Evolutionary conservation across 1,140 invertebrate genomes (phyloP), one percentile per base, ranked within the genome.

Genomic region (Drosophila sp.): DNA sequence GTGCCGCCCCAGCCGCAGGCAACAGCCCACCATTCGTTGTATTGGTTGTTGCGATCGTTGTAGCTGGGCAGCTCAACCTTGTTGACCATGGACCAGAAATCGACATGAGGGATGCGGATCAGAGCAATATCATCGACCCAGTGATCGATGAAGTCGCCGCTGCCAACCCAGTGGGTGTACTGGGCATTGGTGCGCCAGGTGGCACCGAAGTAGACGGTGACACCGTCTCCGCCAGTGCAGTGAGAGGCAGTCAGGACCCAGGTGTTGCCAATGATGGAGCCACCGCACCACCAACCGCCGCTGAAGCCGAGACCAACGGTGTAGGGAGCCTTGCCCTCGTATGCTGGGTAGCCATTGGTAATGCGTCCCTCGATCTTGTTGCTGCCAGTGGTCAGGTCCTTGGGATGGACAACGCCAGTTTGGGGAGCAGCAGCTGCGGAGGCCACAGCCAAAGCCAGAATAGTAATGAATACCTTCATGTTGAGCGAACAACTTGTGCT

Each of bases 191-290:
- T 82, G n/a, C 82, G 79, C 56, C 67, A 66, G 3, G 82, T 82
- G 38, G 82, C 79, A 17, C 82, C 82, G 32, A 77, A 77, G 61
- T 76, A 71, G 6, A 80, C 66, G 10, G 71, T 77, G 5, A 74
- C 79, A 7, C 44, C 44, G 25, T 50, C 44, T 27, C 44, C 54
- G 33, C 62, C 63, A 29, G 60, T 66, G 76, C 94, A 95, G 72
- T 95, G 94, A 23, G 94, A 94, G 11, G 94, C 94, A 10, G 93
- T 93, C 40, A 95, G 70, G 3, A 94, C 85, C 93, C 93, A 94
- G 11, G 91, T 41, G 60, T 90, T 76, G 61, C 91, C 91, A 33
- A 95, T 93, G 56, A 95, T 78, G 29, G 93, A 93, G 25, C 93
- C 95, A 6, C 94, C 94, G 79, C 95, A 95, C 81, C 92, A 93